A percentile compares a stretch with the other conserved stretches of the same genome.
These are phyloP conservation scores for Scrobipalpa atriplicella DNA, from an alignment of 2,888 invertebrate genomes.

Conservation along the genomic window DNA sequence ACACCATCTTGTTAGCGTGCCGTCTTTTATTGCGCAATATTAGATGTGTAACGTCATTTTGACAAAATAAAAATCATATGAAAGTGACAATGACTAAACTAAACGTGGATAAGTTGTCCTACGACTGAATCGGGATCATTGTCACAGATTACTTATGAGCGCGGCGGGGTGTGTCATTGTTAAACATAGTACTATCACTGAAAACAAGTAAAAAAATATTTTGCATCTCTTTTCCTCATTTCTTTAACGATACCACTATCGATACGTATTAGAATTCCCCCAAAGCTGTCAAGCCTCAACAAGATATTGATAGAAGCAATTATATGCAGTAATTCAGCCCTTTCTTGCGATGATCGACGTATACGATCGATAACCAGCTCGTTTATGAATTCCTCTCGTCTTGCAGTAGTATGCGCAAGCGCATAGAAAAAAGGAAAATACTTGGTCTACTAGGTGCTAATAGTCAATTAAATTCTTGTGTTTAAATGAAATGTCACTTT, in stretches of 20 bases:
- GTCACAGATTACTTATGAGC: too few species aligned
- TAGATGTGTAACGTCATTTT: too few species aligned
- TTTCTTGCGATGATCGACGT: constrained; percentile 15
- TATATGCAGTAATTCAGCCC: constrained; percentile 24
- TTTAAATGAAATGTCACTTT: background rate
- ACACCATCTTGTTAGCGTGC: too few species aligned
- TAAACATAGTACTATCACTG: background rate
- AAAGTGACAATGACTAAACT: too few species aligned
- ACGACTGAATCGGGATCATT: too few species aligned
- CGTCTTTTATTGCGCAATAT: too few species aligned
- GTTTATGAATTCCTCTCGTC: constrained; percentile 2
- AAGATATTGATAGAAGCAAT: constrained; percentile 31
- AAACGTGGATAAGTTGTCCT: too few species aligned
- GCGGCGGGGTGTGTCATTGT: too few species aligned
- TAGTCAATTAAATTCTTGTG: constrained; percentile 1
- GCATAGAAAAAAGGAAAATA: background rate
- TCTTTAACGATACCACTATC: background rate
- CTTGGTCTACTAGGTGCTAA: background rate
- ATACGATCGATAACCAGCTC: background rate
- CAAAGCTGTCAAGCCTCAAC: constrained; percentile 8
- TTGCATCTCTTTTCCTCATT: background rate
- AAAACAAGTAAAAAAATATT: background rate
- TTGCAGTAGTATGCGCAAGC: background rate
- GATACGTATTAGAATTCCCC: background rate
- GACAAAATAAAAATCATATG: too few species aligned